These are phyloP conservation scores for Corythoichthys intestinalis DNA, from an alignment of 2,113 vertebrate species.

Conservation along the genomic window DNA sequence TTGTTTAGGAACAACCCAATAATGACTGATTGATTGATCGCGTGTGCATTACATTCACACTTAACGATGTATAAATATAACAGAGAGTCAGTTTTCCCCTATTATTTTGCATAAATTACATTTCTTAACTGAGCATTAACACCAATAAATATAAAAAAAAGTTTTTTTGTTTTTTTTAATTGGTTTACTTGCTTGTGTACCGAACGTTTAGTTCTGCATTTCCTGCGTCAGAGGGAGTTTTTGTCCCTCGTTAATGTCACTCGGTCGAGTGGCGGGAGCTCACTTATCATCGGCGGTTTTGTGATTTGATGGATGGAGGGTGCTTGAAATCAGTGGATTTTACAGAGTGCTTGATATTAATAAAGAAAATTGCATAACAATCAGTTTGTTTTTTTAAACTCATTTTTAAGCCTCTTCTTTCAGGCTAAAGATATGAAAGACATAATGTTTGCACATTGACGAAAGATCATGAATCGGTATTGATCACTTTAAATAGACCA, in stretches of 20 bases:
- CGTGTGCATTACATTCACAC: too few relatives aligned
- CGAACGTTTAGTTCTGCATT: conserved; percentile 5
- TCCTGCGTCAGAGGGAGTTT: background rate
- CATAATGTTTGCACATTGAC: conserved; percentile 22
- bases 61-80: too few relatives aligned
- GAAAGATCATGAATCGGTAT: conserved; percentile 17
- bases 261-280: conserved; percentile 24
- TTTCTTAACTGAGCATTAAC: too few relatives aligned
- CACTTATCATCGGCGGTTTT: conserved; percentile 28
- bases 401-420: background rate
- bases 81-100: too few relatives aligned
- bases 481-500: conserved; percentile 34
- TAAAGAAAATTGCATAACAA: background rate
- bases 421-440: conserved; percentile 6
- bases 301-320: conserved; percentile 31
- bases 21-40: too few relatives aligned
- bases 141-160: background rate
- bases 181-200: background rate
- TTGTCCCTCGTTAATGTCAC: background rate
- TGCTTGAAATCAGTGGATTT: conserved; percentile 36
- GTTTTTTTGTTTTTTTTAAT: background rate
- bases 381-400: background rate
- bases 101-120: too few relatives aligned
- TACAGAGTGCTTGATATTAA: conserved; percentile 15
- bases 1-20: too few relatives aligned